Evolutionary conservation across 2,888 invertebrate species (phyloP).

Genomic region (Branchellion lobata): DNA sequence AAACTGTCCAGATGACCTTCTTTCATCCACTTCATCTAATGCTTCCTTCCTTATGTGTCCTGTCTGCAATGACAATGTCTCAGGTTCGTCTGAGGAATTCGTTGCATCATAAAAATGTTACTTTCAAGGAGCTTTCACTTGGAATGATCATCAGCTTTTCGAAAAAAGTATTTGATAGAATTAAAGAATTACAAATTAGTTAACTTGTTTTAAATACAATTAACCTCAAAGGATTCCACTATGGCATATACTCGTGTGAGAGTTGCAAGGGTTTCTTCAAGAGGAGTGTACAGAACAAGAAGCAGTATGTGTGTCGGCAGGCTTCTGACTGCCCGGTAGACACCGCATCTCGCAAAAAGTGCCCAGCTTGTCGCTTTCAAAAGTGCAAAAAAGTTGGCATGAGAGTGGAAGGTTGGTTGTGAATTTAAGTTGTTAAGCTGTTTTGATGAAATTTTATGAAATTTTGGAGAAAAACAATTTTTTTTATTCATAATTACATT

Average conservation of each 20-base stretch:
- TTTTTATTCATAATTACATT: no score
- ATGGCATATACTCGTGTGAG: conserved; percentile 96
- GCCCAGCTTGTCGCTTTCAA: conserved; percentile 92
- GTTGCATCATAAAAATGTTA: no score
- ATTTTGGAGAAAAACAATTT: neutral
- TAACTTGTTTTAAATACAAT: no score
- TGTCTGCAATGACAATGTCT: neutral
- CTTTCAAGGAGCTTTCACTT: no score
- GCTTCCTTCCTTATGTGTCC: neutral
- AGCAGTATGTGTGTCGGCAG: conserved; percentile 82
- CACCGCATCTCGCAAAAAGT: conserved; percentile 89
- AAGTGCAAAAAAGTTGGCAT: conserved; percentile 93
- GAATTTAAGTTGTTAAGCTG: no score
- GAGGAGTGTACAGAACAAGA: conserved; percentile 94
- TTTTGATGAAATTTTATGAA: no score
- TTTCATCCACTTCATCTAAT: neutral
- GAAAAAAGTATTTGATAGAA: no score
- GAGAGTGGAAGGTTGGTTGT: conserved; percentile 80
- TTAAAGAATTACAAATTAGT: no score
- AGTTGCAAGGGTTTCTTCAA: conserved; percentile 98
- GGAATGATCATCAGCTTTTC: no score
- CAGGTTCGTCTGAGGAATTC: neutral
- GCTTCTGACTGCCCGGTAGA: conserved; percentile 78
- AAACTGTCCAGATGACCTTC: no score
- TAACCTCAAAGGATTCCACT: conserved; percentile 91